Evolutionary conservation across 2,797 vertebrate genomes (phyloP), one percentile per base, ranked within the genome.

Genomic region (Fistularia tabacaria): DNA sequence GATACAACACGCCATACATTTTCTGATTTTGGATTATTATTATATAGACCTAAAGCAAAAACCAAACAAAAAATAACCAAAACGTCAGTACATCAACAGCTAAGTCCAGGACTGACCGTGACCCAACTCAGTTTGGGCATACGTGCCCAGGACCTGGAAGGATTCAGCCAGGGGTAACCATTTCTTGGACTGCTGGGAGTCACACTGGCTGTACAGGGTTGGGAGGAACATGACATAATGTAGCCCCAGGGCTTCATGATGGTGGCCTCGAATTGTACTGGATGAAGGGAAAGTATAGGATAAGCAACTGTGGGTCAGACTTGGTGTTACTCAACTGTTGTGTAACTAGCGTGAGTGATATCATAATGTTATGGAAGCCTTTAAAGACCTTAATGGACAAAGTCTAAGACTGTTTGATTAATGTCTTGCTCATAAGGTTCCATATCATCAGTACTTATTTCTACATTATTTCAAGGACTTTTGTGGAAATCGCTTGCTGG

Each of bases 111-210:
- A 99, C 95, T 98, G 90, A 99, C 96, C 93, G 88, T 99, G 97
- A 77, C 95, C 97, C 89, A 98, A 42, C 81, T 98, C 96, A 61
- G 95, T 97, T 88, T 98, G 97, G 81, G 93, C 94, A 78, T 98
- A 99, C 51, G 94, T 98, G 88, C 97, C 96, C 81, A 95, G 36
- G 80, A 84, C 93, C 83, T 90, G 70, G 82, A 85, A 85, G 80
- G 80, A 91, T 71, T 45, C 36, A 54, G 86, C 77, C 76, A 92
- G 79, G 49, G 81, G 89, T 79, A 95, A 85, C 95, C 96, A 98
- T 82, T 96, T 95, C 88, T 87, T 77, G 71, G 82, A 67, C 90
- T 99, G 97, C 79, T 94, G 84, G 79, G 79, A 80, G 74, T 91
- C 92, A 81, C 93, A 90, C 89, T 88, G 94, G 80, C 48, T 90